Conservation (phyloP, 2,888 invertebrate species). For the Harmothoe impar region DNA sequence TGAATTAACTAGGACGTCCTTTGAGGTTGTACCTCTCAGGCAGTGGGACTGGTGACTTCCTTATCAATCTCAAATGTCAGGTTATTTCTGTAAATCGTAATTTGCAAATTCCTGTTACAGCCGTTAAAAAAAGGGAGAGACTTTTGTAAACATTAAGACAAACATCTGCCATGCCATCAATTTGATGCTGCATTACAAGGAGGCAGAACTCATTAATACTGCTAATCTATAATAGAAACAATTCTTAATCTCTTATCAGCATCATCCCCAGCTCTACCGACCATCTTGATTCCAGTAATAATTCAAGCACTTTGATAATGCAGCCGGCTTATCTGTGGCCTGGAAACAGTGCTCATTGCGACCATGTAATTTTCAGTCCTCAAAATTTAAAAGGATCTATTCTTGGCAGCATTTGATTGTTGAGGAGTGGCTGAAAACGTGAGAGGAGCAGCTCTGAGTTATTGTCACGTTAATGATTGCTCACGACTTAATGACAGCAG, state of each 20-base stretch:
- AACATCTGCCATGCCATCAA: slow-evolving; percentile 16
- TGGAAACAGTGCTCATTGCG: background rate
- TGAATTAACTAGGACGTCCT: slow-evolving; percentile 21
- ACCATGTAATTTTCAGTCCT: background rate
- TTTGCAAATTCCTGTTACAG: slow-evolving; percentile 41
- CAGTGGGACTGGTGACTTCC: background rate
- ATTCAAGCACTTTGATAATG: no score
- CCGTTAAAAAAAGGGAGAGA: background rate
- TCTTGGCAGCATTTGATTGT: background rate
- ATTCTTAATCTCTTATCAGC: background rate
- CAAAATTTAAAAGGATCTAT: background rate
- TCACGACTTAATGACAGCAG: slow-evolving; percentile 16
- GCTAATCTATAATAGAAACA: slow-evolving; percentile 16
- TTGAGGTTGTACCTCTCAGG: background rate
- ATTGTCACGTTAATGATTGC: slow-evolving; percentile 27
- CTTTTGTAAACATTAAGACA: slow-evolving; percentile 23
- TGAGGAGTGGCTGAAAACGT: background rate
- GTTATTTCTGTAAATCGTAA: slow-evolving; percentile 10
- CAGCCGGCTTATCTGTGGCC: no score
- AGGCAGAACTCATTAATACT: background rate
- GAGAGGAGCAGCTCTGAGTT: background rate
- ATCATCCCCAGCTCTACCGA: background rate
- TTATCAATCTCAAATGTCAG: slow-evolving; percentile 6
- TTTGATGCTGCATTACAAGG: background rate
- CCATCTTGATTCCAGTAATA: no score